Percentiles rank a stretch among this genome's conserved stretches.
phyloP scores from a whole-genome alignment of 2,113 vertebrate genomes.

The Myiozetetes cayanensis region DNA sequence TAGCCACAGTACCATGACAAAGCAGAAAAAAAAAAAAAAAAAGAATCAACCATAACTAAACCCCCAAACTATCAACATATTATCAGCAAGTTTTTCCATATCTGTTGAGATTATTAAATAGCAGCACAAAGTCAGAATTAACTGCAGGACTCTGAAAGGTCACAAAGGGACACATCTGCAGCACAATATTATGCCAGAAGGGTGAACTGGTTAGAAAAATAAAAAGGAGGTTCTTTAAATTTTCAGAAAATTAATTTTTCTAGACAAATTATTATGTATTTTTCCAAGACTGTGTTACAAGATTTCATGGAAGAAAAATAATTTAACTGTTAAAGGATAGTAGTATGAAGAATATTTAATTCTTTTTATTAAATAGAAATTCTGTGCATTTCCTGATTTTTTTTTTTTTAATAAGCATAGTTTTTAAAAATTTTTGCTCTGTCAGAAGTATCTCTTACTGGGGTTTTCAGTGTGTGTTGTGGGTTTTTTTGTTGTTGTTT shows the following conservation, averaged over 20 bases:
- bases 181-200: background rate
- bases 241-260: background rate
- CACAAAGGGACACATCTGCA: background rate
- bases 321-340: background rate
- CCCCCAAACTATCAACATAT: background rate
- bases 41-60: background rate
- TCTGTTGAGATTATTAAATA: background rate
- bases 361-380: background rate
- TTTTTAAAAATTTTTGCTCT: background rate
- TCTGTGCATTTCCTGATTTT: background rate
- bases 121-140: background rate
- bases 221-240: background rate
- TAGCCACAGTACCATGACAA: background rate
- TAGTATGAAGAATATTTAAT: background rate
- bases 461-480: background rate
- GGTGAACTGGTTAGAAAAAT: background rate
- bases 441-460: background rate
- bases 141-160: background rate
- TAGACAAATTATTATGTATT: background rate
- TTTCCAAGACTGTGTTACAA: background rate
- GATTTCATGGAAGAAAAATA: background rate
- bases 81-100: background rate
- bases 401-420: background rate
- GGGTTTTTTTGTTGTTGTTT: background rate
- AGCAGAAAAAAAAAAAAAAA: accelerated